Evolutionary conservation across 1,140 invertebrate genomes (phyloP), one percentile per base, ranked within the genome.

Genomic region (Octopus bimaculoides): DNA sequence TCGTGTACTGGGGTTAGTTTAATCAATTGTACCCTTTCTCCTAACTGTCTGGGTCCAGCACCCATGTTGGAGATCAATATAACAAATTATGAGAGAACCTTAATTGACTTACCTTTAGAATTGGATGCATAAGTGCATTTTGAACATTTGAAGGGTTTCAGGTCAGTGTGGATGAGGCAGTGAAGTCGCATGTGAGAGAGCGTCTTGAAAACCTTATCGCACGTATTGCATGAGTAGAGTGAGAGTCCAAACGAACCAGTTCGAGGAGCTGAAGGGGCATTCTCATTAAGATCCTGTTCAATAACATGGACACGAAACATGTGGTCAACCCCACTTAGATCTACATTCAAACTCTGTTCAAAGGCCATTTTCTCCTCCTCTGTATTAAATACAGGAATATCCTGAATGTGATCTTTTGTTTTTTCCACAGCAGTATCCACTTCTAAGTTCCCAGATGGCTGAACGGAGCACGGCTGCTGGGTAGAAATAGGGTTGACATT

Each of bases 181-280:
- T 90, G 90, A 41, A 88, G 83, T 54, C 89, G 84, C 81, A 90
- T 90, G 80, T 90, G 89, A 9, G 88, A 90, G 54, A 89, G 55
- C 10, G 89, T 87, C 79, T 90, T 90, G 80, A 90, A 88, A 26
- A 90, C 88, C 79, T 90, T 90, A 66, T 88, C 85, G 82, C 89
- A 90, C 4, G 84, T 83, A 61, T 87, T 89, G 80, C 89, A 90
- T 5, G 87, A 88, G 82, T 87, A 90, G 10, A 90, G 81, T 9
- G 84, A 86, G 56, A 90, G 82, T 52, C 83, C 78, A 12, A 83
- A 86, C 56, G 89, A 81, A 52, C 83, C 77, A 6, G 81, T 85
- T 54, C 82, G 17, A 80, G 82, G 10, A 77, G 80, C 54, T 81
- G 84, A 75, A 80, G 80, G 54, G 2, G 83, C 86, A 73, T 85